Conservation (phyloP, 2,888 invertebrate species). For the Augochlorella aurata region DNA sequence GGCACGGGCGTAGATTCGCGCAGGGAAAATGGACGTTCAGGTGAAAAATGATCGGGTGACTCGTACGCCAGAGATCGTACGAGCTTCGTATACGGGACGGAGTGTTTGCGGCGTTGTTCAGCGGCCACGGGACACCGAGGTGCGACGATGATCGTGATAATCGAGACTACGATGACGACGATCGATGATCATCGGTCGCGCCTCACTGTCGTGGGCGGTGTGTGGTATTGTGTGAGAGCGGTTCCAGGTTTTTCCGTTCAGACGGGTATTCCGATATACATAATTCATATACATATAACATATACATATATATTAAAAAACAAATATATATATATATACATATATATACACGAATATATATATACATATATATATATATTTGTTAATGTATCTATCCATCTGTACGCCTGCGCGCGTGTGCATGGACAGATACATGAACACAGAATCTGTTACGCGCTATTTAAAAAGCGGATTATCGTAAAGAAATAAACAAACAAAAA, state of each 20-base stretch:
- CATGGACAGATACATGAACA: conserved; percentile 9
- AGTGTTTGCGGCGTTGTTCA: conserved; percentile 31
- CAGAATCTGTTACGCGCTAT: conserved; percentile 53
- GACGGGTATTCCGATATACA: conserved; percentile 53
- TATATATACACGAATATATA: background rate
- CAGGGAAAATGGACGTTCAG: background rate
- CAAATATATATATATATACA: conserved; percentile 17
- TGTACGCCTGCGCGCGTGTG: background rate
- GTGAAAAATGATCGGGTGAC: background rate
- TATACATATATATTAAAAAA: conserved; percentile 19
- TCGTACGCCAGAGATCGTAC: conserved; percentile 23
- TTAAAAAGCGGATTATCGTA: conserved; percentile 27
- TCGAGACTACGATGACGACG: background rate
- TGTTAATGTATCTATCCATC: background rate
- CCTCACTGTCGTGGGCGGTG: conserved; percentile 1
- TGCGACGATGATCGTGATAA: background rate
- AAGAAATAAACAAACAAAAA: background rate
- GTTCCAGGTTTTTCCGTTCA: conserved; percentile 39
- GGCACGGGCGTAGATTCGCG: background rate
- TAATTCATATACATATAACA: conserved; percentile 43
- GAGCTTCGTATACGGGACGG: conserved; percentile 17
- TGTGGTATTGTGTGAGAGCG: conserved; percentile 36
- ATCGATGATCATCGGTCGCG: conserved; percentile 33
- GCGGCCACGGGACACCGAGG: conserved; percentile 12
- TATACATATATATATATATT: conserved; percentile 24